Base-by-base conservation (phyloP, 2,797 vertebrate species). In the Eurystomus glaucurus region DNA sequence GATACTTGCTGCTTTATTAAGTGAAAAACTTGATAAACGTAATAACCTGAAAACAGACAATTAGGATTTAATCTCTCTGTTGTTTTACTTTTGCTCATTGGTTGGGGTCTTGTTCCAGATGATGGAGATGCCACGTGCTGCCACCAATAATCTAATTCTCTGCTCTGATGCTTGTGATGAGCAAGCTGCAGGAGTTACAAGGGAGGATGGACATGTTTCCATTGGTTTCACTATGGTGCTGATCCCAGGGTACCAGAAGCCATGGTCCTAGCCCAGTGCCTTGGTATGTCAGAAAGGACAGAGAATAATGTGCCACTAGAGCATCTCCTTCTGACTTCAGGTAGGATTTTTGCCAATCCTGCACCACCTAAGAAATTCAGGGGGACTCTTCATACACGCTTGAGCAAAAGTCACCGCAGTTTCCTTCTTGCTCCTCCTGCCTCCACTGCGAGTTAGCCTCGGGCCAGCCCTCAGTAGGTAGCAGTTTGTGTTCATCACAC, bases 361-460 rank as follows among this genome's bases (percentile, higher is more conserved):
- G 16, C 10, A 8, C 26, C 50, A 12, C n/a, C 26, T 35, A 12
- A 65, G 31, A 31, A 3, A 1, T 21, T 33, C 6, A 4, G 16
- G 6, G 11, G 3, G 10, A 2, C 7, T 57, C n/a, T 50, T 57
- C 14, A 11, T 3, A 15, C 2, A 37, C 0, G 0, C 16, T 46
- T 3, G 7, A 80, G n/a, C 6, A 70, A 66, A 66, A 37, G 25
- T 45, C 19, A 18, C 28, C 1, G 0, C 14, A 11, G 14, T 21
- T 88, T 77, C 35, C 10, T 78, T 15, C 71, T 70, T 0, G 0
- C 21, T 43, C 46, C 33, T 60, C 8, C 9, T 84, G 35, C 28
- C 45, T 11, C 0, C 4, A 4, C 9, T 33, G 35, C 0, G 3
- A 77, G 25, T 26, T 68, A 0, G 0, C 46, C 39, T 41, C 0